Evolutionary conservation across 2,888 invertebrate species (phyloP).

Genomic region (Lottia scabra): DNA sequence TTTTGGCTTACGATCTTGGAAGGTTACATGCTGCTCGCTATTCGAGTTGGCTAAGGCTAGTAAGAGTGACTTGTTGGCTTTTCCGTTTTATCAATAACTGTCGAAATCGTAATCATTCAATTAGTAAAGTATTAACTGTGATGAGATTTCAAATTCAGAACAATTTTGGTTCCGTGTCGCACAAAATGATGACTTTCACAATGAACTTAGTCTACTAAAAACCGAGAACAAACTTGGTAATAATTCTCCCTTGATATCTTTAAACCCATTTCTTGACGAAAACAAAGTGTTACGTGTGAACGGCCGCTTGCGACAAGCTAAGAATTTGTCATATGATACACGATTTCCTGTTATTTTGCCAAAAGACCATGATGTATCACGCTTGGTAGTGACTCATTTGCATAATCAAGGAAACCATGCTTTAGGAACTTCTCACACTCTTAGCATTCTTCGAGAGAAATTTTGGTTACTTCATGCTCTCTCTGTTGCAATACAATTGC

Average conservation of each 20-base stretch:
- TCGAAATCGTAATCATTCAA: neutral
- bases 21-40: no score
- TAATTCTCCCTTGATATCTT: neutral
- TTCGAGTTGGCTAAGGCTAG: no score
- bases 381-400: slow-evolving; percentile 7
- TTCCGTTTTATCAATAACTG: neutral
- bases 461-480: slow-evolving; percentile 23
- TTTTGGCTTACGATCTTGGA: no score
- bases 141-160: neutral
- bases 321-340: neutral
- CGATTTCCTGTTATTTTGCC: slow-evolving; percentile 21
- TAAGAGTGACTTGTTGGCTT: neutral
- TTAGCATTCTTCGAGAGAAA: slow-evolving; percentile 10
- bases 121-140: neutral
- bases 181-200: neutral
- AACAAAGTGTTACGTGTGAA: slow-evolving; percentile 8
- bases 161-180: neutral
- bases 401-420: slow-evolving; percentile 14
- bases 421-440: slow-evolving; percentile 21
- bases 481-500: slow-evolving; percentile 9
- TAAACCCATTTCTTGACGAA: neutral
- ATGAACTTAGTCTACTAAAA: no score
- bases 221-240: neutral
- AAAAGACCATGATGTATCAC: slow-evolving; percentile 16
- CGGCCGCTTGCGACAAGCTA: slow-evolving; percentile 16